These are phyloP conservation scores for Ploceus nigricollis DNA, from an alignment of 2,113 vertebrate species.

Conservation along the genomic window DNA sequence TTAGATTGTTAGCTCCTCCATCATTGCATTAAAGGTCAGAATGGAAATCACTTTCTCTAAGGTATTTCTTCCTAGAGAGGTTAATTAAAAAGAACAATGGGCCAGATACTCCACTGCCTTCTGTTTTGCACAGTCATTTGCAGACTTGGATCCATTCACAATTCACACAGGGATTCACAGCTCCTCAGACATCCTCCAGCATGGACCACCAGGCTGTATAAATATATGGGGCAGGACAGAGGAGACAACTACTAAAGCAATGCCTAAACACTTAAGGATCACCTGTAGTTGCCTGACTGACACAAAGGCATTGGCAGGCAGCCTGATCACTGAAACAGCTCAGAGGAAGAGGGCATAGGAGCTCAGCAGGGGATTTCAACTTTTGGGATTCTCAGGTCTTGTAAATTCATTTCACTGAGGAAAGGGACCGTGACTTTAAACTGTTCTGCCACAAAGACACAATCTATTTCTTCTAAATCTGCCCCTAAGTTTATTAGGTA, in stretches of 20 bases:
- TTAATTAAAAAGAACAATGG: conserved; percentile 3
- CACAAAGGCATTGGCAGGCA: not conserved
- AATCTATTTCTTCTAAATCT: not conserved
- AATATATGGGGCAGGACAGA: not conserved
- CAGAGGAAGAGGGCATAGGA: not conserved
- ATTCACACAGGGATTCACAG: not conserved
- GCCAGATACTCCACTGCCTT: not conserved
- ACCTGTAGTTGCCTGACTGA: not conserved
- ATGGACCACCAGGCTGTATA: not conserved
- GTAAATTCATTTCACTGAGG: not conserved
- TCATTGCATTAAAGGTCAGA: not conserved
- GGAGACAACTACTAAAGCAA: not conserved
- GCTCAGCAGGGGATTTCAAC: not conserved
- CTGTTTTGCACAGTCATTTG: not conserved
- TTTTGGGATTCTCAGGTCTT: not conserved
- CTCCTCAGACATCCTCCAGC: not conserved
- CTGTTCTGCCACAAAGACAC: not conserved
- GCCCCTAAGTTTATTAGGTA: not conserved
- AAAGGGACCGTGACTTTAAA: not conserved
- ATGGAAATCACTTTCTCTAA: not conserved
- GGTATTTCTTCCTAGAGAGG: not conserved
- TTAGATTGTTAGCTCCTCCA: not conserved
- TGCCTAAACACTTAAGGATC: not conserved
- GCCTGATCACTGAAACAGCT: not conserved
- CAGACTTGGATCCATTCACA: not conserved